Evolutionary conservation across 2,113 vertebrate species (phyloP).

Genomic region (Bothrops jararaca): DNA sequence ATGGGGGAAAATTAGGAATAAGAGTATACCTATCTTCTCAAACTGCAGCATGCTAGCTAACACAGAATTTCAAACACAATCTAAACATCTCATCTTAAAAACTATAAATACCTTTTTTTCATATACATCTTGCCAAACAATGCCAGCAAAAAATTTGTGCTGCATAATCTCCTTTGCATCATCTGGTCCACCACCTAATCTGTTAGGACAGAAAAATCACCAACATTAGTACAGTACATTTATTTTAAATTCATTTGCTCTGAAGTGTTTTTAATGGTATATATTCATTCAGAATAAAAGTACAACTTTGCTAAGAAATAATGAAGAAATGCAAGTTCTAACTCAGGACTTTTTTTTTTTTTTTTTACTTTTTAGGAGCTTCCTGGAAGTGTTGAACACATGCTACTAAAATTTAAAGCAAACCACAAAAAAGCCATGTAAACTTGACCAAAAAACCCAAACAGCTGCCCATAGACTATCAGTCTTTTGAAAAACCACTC

Average conservation of each 20-base stretch:
- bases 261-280: not conserved
- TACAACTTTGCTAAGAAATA: not conserved
- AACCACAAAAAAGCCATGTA: not conserved
- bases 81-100: not conserved
- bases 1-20: not conserved
- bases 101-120: conserved; percentile 85
- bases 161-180: conserved; percentile 98
- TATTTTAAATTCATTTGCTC: not conserved
- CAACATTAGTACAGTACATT: conserved; percentile 15
- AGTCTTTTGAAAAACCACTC: not conserved
- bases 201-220: conserved; percentile 54
- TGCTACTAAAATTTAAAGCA: not conserved
- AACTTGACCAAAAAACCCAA: not conserved
- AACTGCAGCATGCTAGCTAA: not conserved
- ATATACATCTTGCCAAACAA: conserved; percentile 95
- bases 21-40: not conserved
- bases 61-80: not conserved
- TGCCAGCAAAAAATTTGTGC: conserved; percentile 92
- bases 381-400: not conserved
- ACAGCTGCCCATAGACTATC: not conserved
- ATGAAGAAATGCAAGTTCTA: not conserved
- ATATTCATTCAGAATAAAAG: not conserved
- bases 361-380: not conserved
- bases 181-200: conserved; percentile 91
- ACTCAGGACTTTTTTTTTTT: not conserved